Percentiles rank a stretch among this genome's conserved stretches.
phyloP scores from a whole-genome alignment of 2,888 invertebrate species.

The Drosophila nigritarsus region DNA sequence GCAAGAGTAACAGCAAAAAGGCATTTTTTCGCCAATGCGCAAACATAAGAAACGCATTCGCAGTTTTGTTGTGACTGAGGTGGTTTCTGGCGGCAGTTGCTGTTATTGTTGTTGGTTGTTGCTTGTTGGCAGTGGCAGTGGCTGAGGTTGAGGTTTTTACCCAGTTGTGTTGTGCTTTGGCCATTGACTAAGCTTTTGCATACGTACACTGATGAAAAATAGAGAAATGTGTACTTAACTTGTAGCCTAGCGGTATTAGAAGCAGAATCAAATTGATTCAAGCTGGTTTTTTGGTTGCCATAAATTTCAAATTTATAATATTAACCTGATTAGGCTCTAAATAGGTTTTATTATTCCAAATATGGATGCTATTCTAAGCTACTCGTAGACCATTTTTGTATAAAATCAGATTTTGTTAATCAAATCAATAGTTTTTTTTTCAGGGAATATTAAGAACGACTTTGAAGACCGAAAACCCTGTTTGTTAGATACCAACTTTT shows the following conservation, averaged over 20 bases:
- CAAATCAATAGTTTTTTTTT: background rate
- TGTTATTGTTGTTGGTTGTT: conserved; percentile 16
- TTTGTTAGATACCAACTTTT: background rate
- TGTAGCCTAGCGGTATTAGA: background rate
- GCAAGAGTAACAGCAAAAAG: conserved; percentile 56
- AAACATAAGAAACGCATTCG: conserved; percentile 78
- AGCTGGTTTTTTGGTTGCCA: background rate
- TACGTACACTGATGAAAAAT: conserved; percentile 26
- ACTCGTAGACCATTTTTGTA: background rate
- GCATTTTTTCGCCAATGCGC: conserved; percentile 64
- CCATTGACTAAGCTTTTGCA: conserved; percentile 51
- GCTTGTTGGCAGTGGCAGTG: conserved; percentile 31
- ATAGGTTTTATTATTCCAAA: background rate
- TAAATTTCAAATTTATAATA: background rate
- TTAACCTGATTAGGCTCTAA: background rate
- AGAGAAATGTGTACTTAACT: background rate
- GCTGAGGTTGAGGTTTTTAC: conserved; percentile 14
- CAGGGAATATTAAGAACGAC: background rate
- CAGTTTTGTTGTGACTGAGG: conserved; percentile 16
- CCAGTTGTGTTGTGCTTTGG: conserved; percentile 36
- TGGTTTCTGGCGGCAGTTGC: conserved; percentile 24
- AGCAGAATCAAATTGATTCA: background rate
- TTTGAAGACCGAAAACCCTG: background rate
- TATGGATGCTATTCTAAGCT: background rate
- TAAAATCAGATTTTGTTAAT: background rate